A percentile compares a stretch with the other conserved stretches of the same genome.
Conservation (phyloP, 1,140 invertebrate species). For the Popillia japonica region DNA sequence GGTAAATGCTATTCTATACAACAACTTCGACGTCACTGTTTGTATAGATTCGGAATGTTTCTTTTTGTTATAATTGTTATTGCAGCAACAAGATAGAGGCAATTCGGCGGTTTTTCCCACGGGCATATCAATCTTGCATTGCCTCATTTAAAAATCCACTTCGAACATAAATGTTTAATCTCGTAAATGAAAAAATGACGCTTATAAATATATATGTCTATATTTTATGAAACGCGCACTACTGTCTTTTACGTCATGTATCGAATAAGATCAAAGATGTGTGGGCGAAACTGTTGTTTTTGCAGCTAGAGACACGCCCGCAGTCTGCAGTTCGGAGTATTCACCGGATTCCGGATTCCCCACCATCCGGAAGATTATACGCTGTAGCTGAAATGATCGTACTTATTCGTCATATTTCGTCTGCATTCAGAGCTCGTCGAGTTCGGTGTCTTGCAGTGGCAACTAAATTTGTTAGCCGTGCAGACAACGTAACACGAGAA, state of each 20-base stretch:
- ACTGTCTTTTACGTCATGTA: not conserved
- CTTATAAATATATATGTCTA: too few species aligned
- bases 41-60: constrained; percentile 40
- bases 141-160: constrained; percentile 13
- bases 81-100: constrained; percentile 38
- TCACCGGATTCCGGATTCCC: constrained; percentile 28
- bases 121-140: constrained; percentile 38
- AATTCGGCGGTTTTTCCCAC: not conserved
- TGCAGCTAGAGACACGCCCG: constrained; percentile 50
- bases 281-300: constrained; percentile 26
- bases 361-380: constrained; percentile 43
- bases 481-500: not conserved
- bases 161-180: not conserved
- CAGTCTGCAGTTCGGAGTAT: constrained; percentile 51
- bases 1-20: constrained; percentile 69
- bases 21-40: constrained; percentile 60
- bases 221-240: constrained; percentile 44
- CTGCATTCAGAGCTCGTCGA: not conserved
- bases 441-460: not conserved
- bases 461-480: not conserved
- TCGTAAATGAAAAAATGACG: too few species aligned
- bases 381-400: constrained; percentile 44
- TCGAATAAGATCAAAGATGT: constrained; percentile 1
- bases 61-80: constrained; percentile 20
- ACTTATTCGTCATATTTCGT: constrained; percentile 36